phyloP scores from a whole-genome alignment of 2,797 vertebrate genomes.

The Gambusia yucatana region DNA sequence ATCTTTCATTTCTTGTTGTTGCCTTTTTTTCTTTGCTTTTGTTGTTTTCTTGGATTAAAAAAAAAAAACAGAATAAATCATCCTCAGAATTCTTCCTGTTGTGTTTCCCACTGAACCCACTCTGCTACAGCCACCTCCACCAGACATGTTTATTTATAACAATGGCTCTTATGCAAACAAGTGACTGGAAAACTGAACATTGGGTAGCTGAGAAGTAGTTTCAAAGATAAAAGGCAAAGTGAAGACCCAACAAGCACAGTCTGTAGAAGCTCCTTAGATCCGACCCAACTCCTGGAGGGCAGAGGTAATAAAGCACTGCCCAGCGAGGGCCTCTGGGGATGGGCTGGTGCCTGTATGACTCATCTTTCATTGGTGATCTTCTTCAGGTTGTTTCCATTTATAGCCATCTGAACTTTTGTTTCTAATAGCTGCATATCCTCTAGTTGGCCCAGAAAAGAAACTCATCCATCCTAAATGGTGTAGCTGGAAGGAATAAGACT shows the following conservation, averaged over 20 bases:
- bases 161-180: slow-evolving; percentile 71
- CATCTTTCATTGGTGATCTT: slow-evolving; percentile 65
- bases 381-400: slow-evolving; percentile 74
- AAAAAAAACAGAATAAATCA: slow-evolving; percentile 43
- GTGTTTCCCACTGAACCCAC: slow-evolving; percentile 39
- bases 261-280: slow-evolving; percentile 50
- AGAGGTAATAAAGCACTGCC: slow-evolving; percentile 66
- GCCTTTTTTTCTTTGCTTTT: slow-evolving; percentile 48
- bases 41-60: slow-evolving; percentile 22
- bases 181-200: slow-evolving; percentile 57
- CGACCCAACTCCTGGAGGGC: slow-evolving; percentile 60
- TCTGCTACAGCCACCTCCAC: slow-evolving; percentile 63
- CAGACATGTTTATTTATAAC: slow-evolving; percentile 80
- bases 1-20: slow-evolving; percentile 3
- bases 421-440: slow-evolving; percentile 63
- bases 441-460: slow-evolving; percentile 58
- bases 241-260: slow-evolving; percentile 46
- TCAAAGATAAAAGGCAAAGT: slow-evolving; percentile 49
- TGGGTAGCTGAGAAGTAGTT: slow-evolving; percentile 57
- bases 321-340: slow-evolving; percentile 65
- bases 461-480: slow-evolving; percentile 32
- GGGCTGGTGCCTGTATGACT: slow-evolving; percentile 67
- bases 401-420: slow-evolving; percentile 66
- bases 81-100: slow-evolving; percentile 37
- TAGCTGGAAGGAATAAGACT: slow-evolving; percentile 22